These are phyloP conservation scores for Lithophane semibrunnea DNA, from an alignment of 2,888 invertebrate species.

Conservation along the genomic window DNA sequence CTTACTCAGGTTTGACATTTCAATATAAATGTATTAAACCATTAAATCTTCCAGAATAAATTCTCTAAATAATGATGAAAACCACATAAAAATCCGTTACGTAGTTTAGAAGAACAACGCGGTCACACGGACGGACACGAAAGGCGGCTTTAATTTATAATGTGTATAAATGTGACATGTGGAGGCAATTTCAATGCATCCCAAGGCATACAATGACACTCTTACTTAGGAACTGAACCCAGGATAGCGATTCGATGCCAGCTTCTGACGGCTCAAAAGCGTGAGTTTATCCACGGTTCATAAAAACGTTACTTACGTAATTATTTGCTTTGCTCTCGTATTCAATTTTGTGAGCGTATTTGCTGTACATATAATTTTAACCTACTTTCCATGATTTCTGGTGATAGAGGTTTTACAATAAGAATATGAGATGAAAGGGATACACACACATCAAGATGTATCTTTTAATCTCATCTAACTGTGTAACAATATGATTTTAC, in stretches of 20 bases:
- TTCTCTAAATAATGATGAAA: no score
- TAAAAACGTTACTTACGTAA: slow-evolving; percentile 38
- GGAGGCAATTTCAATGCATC: neutral
- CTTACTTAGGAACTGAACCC: neutral
- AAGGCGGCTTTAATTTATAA: no score
- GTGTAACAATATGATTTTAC: slow-evolving; percentile 1
- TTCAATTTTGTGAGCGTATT: slow-evolving; percentile 47
- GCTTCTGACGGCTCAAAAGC: neutral
- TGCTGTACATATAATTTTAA: slow-evolving; percentile 42
- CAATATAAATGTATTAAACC: no score
- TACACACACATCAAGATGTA: slow-evolving; percentile 1
- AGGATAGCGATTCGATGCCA: neutral
- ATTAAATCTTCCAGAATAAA: no score
- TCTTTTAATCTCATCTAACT: slow-evolving; percentile 14
- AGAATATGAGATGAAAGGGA: slow-evolving; percentile 38
- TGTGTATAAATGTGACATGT: neutral
- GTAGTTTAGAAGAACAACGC: neutral
- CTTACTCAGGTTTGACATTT: no score
- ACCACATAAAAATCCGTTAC: no score
- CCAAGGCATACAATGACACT: neutral
- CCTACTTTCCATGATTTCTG: slow-evolving; percentile 30
- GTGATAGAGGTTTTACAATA: slow-evolving; percentile 10
- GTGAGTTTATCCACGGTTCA: slow-evolving; percentile 5
- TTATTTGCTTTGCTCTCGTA: slow-evolving; percentile 43
- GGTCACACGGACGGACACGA: neutral